Percentiles rank a stretch among this genome's conserved stretches.
Evolutionary conservation across 2,888 invertebrate genomes (phyloP).

Genomic region (Callimorpha dominula): DNA sequence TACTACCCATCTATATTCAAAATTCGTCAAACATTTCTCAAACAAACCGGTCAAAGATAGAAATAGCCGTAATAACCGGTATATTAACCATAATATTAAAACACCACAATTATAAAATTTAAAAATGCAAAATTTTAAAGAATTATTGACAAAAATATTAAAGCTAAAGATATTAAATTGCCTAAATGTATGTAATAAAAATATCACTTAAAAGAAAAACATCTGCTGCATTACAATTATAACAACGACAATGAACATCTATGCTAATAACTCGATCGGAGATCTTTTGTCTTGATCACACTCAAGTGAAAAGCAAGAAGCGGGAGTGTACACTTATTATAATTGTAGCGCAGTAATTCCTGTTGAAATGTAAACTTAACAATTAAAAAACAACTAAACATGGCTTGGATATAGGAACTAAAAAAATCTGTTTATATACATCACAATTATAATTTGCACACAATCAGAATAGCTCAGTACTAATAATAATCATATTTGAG

Average conservation of each 20-base stretch:
- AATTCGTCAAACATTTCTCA: background rate
- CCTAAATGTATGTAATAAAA: slow-evolving; percentile 28
- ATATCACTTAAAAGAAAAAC: slow-evolving; percentile 42
- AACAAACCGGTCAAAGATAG: slow-evolving; percentile 19
- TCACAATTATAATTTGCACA: slow-evolving; percentile 19
- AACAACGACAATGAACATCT: background rate
- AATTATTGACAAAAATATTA: slow-evolving; percentile 48
- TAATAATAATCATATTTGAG: background rate
- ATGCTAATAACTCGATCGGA: background rate
- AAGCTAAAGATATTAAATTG: slow-evolving; percentile 41
- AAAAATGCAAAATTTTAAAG: slow-evolving; percentile 26
- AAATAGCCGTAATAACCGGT: slow-evolving; percentile 8
- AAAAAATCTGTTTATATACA: slow-evolving; percentile 47
- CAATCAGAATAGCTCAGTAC: background rate
- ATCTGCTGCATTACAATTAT: slow-evolving; percentile 19
- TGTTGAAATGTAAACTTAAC: slow-evolving; percentile 52
- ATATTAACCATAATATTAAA: slow-evolving; percentile 30
- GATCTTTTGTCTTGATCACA: background rate
- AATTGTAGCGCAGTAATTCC: slow-evolving; percentile 13
- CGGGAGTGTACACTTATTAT: slow-evolving; percentile 4
- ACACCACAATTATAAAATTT: slow-evolving; percentile 40
- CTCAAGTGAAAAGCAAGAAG: background rate
- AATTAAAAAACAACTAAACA: slow-evolving; percentile 51
- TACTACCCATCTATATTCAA: background rate
- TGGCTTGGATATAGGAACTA: slow-evolving; percentile 61